phyloP scores from a whole-genome alignment of 2,888 invertebrate genomes.

The Standfussiana lucernea region DNA sequence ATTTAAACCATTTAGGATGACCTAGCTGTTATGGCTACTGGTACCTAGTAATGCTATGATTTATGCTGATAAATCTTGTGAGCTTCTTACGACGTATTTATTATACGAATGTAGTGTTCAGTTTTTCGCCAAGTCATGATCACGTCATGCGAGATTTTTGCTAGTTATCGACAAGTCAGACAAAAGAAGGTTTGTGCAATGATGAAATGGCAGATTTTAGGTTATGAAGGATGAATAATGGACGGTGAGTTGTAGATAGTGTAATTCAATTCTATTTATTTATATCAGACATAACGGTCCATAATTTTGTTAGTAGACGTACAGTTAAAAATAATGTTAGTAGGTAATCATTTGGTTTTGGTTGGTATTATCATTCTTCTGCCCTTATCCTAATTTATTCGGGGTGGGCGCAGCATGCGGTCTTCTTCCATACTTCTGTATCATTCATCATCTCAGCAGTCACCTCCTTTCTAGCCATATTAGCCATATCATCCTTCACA shows the following conservation, averaged over 20 bases:
- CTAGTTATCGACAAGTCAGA: neutral
- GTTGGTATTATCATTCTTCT: neutral
- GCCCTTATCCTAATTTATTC: neutral
- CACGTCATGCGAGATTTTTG: neutral
- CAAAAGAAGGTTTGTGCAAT: neutral
- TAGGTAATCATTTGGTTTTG: too few species aligned
- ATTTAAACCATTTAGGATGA: neutral
- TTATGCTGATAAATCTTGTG: neutral
- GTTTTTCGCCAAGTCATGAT: constrained; percentile 12
- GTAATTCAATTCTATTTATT: too few species aligned
- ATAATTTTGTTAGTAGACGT: too few species aligned
- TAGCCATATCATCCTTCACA: too few species aligned
- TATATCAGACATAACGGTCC: too few species aligned
- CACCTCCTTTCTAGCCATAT: too few species aligned
- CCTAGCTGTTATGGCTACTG: neutral
- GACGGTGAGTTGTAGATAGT: neutral
- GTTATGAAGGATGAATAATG: neutral
- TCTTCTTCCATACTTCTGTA: neutral
- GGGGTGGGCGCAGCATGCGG: too few species aligned
- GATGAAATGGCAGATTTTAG: constrained; percentile 7
- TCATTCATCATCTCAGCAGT: neutral
- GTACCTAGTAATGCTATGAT: neutral
- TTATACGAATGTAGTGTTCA: neutral
- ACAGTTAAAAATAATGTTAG: too few species aligned
- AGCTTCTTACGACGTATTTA: neutral